Percentiles rank a stretch among this genome's conserved stretches.
Evolutionary conservation across 1,140 invertebrate species (phyloP).

Genomic region (Nomia melanderi): DNA sequence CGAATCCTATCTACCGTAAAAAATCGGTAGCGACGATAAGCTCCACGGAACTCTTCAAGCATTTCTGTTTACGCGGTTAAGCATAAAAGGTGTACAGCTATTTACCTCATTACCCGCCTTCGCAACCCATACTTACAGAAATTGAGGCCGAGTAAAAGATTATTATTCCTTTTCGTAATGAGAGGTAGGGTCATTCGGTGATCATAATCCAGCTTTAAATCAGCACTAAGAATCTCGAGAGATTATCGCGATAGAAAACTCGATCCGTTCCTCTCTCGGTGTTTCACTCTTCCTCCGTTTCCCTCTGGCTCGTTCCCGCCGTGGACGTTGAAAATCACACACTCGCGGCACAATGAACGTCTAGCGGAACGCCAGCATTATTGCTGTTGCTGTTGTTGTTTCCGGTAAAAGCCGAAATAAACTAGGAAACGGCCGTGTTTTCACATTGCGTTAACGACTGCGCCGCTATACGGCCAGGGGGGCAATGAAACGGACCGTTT

Average conservation of each 20-base stretch:
- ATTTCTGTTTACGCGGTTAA: too few species aligned
- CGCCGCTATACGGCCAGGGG: neutral
- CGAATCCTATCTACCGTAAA: too few species aligned
- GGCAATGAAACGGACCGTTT: constrained; percentile 60
- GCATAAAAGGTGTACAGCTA: too few species aligned
- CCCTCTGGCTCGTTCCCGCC: neutral
- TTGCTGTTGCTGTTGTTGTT: constrained; percentile 47
- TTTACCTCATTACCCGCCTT: too few species aligned
- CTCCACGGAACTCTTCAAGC: too few species aligned
- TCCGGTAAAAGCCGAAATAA: constrained; percentile 56
- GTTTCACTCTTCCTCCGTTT: too few species aligned
- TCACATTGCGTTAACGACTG: constrained; percentile 57
- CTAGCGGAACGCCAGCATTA: constrained; percentile 13
- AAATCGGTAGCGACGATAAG: too few species aligned
- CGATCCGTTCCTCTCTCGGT: neutral
- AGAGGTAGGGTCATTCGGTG: constrained; percentile 27
- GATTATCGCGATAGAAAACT: constrained; percentile 42
- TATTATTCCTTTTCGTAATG: neutral
- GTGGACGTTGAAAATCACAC: constrained; percentile 41
- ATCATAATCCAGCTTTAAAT: constrained; percentile 50
- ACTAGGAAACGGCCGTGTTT: constrained; percentile 43
- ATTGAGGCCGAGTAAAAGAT: too few species aligned
- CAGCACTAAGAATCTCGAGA: constrained; percentile 46
- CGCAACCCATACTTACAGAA: too few species aligned
- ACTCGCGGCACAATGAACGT: constrained; percentile 33